phyloP scores from a whole-genome alignment of 1,140 invertebrate genomes.

The Saccostrea glomerata region DNA sequence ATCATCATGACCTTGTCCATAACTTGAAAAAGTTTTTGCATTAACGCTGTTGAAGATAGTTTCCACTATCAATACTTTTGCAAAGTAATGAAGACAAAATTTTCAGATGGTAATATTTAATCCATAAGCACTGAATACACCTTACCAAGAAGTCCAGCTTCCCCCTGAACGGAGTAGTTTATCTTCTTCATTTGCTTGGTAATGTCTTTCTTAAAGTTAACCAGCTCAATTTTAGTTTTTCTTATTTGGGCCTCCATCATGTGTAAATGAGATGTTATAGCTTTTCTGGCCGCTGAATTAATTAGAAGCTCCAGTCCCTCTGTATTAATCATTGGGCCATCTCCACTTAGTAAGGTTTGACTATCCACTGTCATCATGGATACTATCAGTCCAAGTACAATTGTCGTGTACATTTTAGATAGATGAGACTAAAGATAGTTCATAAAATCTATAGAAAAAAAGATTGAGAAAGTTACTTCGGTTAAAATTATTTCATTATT shows the following conservation, averaged over 20 bases:
- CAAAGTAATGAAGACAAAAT: too few species aligned
- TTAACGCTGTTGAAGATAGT: too few species aligned
- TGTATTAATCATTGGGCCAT: neutral
- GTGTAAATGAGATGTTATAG: neutral
- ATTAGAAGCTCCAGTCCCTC: neutral
- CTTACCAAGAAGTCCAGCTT: too few species aligned
- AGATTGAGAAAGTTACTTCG: neutral
- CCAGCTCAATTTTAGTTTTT: neutral
- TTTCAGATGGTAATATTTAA: too few species aligned
- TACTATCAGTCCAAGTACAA: neutral
- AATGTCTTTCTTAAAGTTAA: too few species aligned
- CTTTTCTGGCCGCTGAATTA: neutral
- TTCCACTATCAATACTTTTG: too few species aligned
- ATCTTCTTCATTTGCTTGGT: too few species aligned
- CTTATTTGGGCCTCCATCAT: neutral
- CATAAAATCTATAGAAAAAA: neutral
- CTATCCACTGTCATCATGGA: neutral
- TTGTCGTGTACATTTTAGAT: neutral
- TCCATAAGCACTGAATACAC: too few species aligned
- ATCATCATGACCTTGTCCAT: too few species aligned
- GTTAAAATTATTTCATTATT: too few species aligned
- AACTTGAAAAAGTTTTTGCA: too few species aligned
- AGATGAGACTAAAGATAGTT: neutral
- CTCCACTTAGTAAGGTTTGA: neutral
- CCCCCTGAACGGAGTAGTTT: too few species aligned